Conservation (phyloP, 2,113 vertebrate genomes). For the Leptodactylus fuscus region DNA sequence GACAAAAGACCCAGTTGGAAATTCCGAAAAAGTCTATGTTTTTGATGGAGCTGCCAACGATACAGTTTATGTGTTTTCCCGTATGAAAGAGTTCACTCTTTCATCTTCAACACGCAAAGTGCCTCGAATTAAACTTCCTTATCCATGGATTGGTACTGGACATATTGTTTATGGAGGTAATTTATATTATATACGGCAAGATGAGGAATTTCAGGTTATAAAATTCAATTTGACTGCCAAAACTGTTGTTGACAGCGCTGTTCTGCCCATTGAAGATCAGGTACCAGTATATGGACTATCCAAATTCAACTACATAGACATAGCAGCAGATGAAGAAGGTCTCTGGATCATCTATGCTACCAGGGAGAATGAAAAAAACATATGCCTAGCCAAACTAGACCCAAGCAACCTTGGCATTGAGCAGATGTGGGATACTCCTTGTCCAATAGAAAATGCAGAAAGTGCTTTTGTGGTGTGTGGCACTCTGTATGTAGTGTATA, state of each 20-base stretch:
- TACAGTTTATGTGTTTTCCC: conserved; percentile 82
- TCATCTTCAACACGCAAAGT: conserved; percentile 77
- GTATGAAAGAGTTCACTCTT: conserved; percentile 83
- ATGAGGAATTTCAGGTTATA: conserved; percentile 83
- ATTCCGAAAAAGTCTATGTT: conserved; percentile 86
- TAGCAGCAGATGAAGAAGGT: conserved; percentile 88
- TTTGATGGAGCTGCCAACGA: conserved; percentile 87
- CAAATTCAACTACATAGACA: conserved; percentile 84
- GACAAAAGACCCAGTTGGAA: conserved; percentile 85
- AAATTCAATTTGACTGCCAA: conserved; percentile 87
- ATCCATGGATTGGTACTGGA: conserved; percentile 85
- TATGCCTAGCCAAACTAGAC: conserved; percentile 93
- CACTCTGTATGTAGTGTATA: conserved; percentile 93
- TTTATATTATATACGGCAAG: conserved; percentile 85
- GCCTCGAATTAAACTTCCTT: conserved; percentile 81
- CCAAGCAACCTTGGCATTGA: conserved; percentile 87
- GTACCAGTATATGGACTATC: conserved; percentile 85
- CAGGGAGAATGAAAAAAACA: conserved; percentile 83
- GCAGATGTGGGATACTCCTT: conserved; percentile 95
- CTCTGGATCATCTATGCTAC: conserved; percentile 91
- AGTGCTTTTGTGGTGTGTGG: conserved; percentile 92
- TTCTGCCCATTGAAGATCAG: conserved; percentile 84
- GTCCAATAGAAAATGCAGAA: conserved; percentile 90
- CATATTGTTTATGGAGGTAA: conserved; percentile 85
- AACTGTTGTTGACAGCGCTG: conserved; percentile 82